phyloP scores from a whole-genome alignment of 1,140 invertebrate genomes.

The Drosophila teissieri region DNA sequence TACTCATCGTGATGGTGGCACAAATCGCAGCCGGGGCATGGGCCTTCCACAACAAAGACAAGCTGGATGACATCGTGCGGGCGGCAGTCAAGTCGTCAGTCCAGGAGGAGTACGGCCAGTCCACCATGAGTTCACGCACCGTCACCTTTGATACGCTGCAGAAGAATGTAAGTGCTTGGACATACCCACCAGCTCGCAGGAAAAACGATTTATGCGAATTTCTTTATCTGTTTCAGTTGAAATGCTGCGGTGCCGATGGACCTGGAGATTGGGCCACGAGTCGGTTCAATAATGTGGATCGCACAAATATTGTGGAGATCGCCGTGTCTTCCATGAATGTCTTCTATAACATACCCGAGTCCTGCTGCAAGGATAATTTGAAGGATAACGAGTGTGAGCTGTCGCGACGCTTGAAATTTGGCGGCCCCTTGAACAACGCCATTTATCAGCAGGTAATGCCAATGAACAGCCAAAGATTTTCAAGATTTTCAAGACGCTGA shows the following conservation, averaged over 20 bases:
- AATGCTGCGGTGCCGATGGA: slow-evolving; percentile 90
- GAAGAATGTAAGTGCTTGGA: slow-evolving; percentile 85
- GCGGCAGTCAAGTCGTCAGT: slow-evolving; percentile 88
- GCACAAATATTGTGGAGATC: slow-evolving; percentile 79
- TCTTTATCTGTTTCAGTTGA: slow-evolving; percentile 84
- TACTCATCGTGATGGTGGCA: slow-evolving; percentile 91
- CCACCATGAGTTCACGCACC: slow-evolving; percentile 86
- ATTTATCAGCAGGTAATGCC: slow-evolving; percentile 87
- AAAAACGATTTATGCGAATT: slow-evolving; percentile 14
- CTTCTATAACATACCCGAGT: slow-evolving; percentile 86
- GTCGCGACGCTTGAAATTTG: slow-evolving; percentile 85
- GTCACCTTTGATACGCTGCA: slow-evolving; percentile 90
- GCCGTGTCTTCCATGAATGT: slow-evolving; percentile 79
- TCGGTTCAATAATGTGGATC: slow-evolving; percentile 86
- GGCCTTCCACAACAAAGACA: slow-evolving; percentile 89
- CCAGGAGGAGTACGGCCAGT: slow-evolving; percentile 88
- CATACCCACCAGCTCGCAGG: neutral
- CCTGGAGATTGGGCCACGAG: slow-evolving; percentile 90
- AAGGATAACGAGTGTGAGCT: slow-evolving; percentile 85
- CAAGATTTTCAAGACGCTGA: too few relatives aligned
- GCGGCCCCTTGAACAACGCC: slow-evolving; percentile 84
- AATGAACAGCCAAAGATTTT: neutral
- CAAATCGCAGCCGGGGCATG: slow-evolving; percentile 91
- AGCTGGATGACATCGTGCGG: slow-evolving; percentile 88
- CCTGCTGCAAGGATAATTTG: slow-evolving; percentile 86